Percentiles rank a stretch among this genome's conserved stretches.
Evolutionary conservation across 1,140 invertebrate genomes (phyloP).

Genomic region (Diabrotica undecimpunctata): DNA sequence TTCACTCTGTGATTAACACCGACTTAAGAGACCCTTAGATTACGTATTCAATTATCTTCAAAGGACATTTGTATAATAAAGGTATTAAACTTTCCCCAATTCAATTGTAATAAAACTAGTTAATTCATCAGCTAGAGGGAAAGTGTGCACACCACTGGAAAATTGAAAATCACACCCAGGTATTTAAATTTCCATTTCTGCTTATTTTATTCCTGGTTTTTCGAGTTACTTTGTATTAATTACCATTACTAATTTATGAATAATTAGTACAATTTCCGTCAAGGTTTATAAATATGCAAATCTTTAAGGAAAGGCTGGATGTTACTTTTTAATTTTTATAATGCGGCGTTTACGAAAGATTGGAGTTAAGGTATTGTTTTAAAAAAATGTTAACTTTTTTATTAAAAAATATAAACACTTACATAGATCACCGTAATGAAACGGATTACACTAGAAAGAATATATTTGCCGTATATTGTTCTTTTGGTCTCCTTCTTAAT

Average conservation of each 20-base stretch:
- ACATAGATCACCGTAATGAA: too few species aligned
- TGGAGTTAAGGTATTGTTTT: too few species aligned
- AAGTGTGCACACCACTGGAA: not conserved
- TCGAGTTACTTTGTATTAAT: conserved; percentile 25
- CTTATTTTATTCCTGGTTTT: conserved; percentile 21
- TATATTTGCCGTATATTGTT: too few species aligned
- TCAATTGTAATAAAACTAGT: not conserved
- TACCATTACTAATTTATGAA: conserved; percentile 31
- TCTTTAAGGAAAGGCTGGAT: conserved; percentile 13
- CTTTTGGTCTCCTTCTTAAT: too few species aligned
- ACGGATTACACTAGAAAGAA: too few species aligned
- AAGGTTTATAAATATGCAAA: conserved; percentile 29
- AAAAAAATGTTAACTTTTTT: too few species aligned
- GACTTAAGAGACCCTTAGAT: not conserved
- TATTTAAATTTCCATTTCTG: conserved; percentile 30
- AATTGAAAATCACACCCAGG: conserved; percentile 20
- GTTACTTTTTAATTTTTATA: too few species aligned
- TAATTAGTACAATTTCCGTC: conserved; percentile 26
- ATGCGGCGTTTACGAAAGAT: too few species aligned
- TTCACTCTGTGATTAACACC: too few species aligned
- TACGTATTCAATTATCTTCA: not conserved
- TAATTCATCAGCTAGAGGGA: not conserved
- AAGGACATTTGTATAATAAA: not conserved
- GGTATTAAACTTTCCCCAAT: not conserved
- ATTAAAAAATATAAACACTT: too few species aligned